Evolutionary conservation across 2,888 invertebrate species (phyloP), one percentile per base, ranked within the genome.

Genomic region (Apocheima hispidaria): DNA sequence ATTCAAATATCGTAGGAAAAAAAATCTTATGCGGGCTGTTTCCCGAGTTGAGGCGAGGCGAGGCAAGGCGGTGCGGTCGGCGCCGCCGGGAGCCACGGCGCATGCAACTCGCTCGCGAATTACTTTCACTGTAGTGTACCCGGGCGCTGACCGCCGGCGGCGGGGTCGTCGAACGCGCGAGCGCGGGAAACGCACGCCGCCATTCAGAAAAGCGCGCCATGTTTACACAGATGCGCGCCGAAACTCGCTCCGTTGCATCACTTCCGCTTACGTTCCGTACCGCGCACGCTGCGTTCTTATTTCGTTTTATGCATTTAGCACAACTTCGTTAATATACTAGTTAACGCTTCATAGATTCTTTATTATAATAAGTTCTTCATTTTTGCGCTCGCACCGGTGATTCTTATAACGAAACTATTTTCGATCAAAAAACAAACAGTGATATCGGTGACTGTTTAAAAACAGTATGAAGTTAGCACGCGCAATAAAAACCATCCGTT

Each of bases 211-310:
- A 88, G 84, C 87, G 83, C 86, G 88, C 87, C 86, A 82, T 91
- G 90, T 92, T 92, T 92, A 90, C 90, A 90, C 92, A 91, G 92
- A 91, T 91, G 92, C 87, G 85, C 88, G 86, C 90, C 90, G 88
- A 90, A 91, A 89, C 88, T 88, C 87, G 87, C 81, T 83, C 83
- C 79, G 84, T 92, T 91, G 87, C 92, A 90, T 91, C 91, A 91
- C 90, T 90, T 91, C 91, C 92, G 91, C 82, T 87, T 86, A 79
- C 87, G 90, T 88, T 89, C 85, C 87, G 88, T 88, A 89, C 83
- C 78, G 81, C 83, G 76, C 81, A 78, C 73, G 70, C 82, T 82
- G 81, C 82, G 83, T 82, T 85, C 84, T 79, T 81, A 84, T 84
- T 82, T 83, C 82, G 79, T 83, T 84, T 81, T 77, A 80, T 77